A percentile compares a stretch with the other conserved stretches of the same genome.
These are phyloP conservation scores for Bos taurus DNA, from an alignment of 2,113 vertebrate species.

Conservation along the genomic window ARS-UCD2.0 NC_037342.1:22747501-22748000, in stretches of 20 bases:
- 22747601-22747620: neutral
- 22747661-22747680: neutral
- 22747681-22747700: neutral
- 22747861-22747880: neutral
- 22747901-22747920: neutral
- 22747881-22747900: neutral
- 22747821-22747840: neutral
- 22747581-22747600: neutral
- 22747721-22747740: neutral
- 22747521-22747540: neutral
- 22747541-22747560: neutral
- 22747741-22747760: fast-evolving
- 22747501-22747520: neutral
- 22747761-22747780: fast-evolving
- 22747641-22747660: neutral
- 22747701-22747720: neutral
- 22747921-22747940: neutral
- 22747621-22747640: neutral
- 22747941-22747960: neutral
- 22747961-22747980: neutral
- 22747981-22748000: neutral
- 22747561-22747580: neutral
- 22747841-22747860: neutral
- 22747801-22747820: neutral
- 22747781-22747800: fast-evolving